Percentiles rank a stretch among this genome's conserved stretches.
These are phyloP conservation scores for Chaenodraco wilsoni DNA, from an alignment of 2,797 vertebrate genomes.

Conservation along the genomic window DNA sequence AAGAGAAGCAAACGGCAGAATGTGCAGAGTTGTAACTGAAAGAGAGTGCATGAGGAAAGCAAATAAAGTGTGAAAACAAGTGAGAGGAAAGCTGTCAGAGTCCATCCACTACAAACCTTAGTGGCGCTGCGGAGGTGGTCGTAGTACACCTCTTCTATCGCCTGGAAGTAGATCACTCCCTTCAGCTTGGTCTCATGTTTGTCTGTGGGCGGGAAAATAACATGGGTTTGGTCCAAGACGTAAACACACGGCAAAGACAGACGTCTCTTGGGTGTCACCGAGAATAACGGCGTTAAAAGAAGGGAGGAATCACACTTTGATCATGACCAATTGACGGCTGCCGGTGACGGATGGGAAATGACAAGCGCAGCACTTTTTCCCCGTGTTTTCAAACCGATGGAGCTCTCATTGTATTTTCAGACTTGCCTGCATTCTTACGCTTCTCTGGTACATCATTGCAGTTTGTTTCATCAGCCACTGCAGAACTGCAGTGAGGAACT, in stretches of 20 bases:
- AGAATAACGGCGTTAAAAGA: constrained; percentile 14
- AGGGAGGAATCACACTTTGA: constrained; percentile 53
- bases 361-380: constrained; percentile 76
- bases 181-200: constrained; percentile 97
- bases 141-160: constrained; percentile 97
- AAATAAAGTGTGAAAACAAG: constrained; percentile 9
- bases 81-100: not conserved
- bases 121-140: constrained; percentile 96
- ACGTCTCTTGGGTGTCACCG: constrained; percentile 21
- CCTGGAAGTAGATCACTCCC: constrained; percentile 98
- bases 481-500: constrained; percentile 78
- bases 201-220: constrained; percentile 75
- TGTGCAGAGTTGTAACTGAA: constrained; percentile 47
- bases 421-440: constrained; percentile 77
- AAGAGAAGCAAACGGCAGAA: constrained; percentile 39
- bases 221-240: constrained; percentile 20
- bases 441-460: constrained; percentile 75
- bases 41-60: constrained; percentile 19
- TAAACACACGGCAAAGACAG: not conserved
- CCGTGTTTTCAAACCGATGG: constrained; percentile 55
- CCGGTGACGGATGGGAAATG: constrained; percentile 74
- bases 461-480: constrained; percentile 80
- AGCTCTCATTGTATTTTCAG: constrained; percentile 76
- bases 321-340: constrained; percentile 59
- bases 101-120: constrained; percentile 84